phyloP scores from a whole-genome alignment of 1,140 invertebrate genomes.

The Drosophila tsacasi region DNA sequence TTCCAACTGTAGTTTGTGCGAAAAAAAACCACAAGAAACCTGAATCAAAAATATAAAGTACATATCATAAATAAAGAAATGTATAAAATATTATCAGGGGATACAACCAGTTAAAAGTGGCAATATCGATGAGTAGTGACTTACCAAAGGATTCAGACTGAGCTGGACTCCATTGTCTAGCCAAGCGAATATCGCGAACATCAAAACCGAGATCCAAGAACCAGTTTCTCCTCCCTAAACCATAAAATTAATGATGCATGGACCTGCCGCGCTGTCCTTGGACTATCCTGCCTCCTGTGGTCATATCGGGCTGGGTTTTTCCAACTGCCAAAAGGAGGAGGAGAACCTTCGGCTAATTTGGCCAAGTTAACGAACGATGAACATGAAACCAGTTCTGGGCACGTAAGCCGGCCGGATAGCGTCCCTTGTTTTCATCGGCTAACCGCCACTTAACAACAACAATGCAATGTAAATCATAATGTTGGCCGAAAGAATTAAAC shows the following conservation, averaged over 20 bases:
- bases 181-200: not conserved
- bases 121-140: conserved; percentile 8
- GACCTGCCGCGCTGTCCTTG: conserved; percentile 39
- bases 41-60: not conserved
- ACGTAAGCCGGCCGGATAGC: conserved; percentile 27
- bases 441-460: conserved; percentile 22
- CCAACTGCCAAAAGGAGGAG: conserved; percentile 16
- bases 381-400: conserved; percentile 45
- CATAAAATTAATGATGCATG: conserved; percentile 51
- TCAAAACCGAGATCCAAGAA: conserved; percentile 9
- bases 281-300: conserved; percentile 46
- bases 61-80: not conserved
- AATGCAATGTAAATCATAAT: conserved; percentile 54
- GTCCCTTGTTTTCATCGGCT: conserved; percentile 20
- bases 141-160: not conserved
- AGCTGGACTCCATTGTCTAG: not conserved
- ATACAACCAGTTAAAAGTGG: not conserved
- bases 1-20: not conserved
- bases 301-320: conserved; percentile 32
- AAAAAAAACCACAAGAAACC: not conserved
- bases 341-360: conserved; percentile 36
- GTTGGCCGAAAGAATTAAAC: conserved; percentile 20
- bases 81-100: not conserved
- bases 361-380: conserved; percentile 37
- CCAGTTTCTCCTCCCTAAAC: conserved; percentile 26